Conservation (phyloP, 2,888 invertebrate species). For the Drosophila imparisetae region DNA sequence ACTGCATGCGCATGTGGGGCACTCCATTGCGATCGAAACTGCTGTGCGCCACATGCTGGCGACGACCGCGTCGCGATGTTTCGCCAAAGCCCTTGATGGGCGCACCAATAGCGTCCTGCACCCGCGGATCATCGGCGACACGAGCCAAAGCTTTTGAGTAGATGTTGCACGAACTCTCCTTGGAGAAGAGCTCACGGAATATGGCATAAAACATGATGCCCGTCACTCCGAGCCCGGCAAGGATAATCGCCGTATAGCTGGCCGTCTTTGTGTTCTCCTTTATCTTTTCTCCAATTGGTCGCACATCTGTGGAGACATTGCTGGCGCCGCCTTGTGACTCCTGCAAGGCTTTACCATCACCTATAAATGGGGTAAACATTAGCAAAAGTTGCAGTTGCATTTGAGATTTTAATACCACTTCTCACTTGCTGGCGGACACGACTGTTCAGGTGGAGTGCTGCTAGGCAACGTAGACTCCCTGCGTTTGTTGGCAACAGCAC, state of each 20-base stretch:
- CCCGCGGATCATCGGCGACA: constrained; percentile 90
- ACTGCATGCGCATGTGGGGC: constrained; percentile 94
- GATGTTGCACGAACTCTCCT: constrained; percentile 93
- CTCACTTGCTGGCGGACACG: constrained; percentile 37
- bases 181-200: constrained; percentile 94
- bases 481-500: constrained; percentile 27
- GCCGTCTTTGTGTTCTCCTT: constrained; percentile 96
- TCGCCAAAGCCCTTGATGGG: constrained; percentile 96
- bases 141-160: constrained; percentile 91
- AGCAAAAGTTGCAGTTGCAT: not conserved
- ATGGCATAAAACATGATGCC: constrained; percentile 93
- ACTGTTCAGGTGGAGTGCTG: constrained; percentile 40
- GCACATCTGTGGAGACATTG: constrained; percentile 86
- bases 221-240: constrained; percentile 92
- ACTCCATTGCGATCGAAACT: constrained; percentile 90
- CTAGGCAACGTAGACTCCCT: constrained; percentile 38
- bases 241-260: constrained; percentile 92
- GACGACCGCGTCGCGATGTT: constrained; percentile 91
- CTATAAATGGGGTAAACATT: constrained; percentile 7
- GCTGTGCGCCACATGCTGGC: constrained; percentile 93
- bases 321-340: constrained; percentile 46
- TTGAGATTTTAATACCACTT: constrained; percentile 43
- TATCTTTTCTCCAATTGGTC: constrained; percentile 90
- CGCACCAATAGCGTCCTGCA: constrained; percentile 93
- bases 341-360: constrained; percentile 46